A percentile compares a stretch with the other conserved stretches of the same genome.
Evolutionary conservation across 2,888 invertebrate genomes (phyloP).

Genomic region (Dichetophora obliterata): DNA sequence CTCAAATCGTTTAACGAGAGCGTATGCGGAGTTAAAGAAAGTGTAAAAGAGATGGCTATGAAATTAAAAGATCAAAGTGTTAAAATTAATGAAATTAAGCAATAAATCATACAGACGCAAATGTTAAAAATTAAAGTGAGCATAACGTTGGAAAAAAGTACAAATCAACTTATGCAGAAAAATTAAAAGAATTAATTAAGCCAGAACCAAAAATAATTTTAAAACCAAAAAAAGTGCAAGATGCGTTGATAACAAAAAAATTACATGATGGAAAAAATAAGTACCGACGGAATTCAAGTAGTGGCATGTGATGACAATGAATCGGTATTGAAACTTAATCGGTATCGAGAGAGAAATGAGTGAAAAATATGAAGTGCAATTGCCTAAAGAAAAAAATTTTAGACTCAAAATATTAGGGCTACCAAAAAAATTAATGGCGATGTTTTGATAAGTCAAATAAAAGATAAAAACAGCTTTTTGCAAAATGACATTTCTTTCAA

Average conservation of each 20-base stretch:
- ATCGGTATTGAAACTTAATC: too few species aligned
- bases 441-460: background rate
- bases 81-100: background rate
- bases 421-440: background rate
- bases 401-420: background rate
- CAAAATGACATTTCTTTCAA: background rate
- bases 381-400: constrained; percentile 3
- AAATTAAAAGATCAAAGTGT: too few species aligned
- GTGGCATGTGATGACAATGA: background rate
- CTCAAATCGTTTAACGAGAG: too few species aligned
- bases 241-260: background rate
- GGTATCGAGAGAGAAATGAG: background rate
- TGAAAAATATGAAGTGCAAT: constrained; percentile 1
- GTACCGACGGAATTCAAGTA: background rate
- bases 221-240: background rate
- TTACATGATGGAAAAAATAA: background rate
- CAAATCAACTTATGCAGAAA: background rate
- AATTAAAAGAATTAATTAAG: background rate
- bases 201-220: background rate
- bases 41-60: too few species aligned
- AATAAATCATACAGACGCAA: background rate
- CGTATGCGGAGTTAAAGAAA: too few species aligned
- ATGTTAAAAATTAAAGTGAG: background rate
- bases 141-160: too few species aligned
- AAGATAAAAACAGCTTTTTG: constrained; percentile 1